Percentiles rank a stretch among this genome's conserved stretches.
Evolutionary conservation across 2,888 invertebrate genomes (phyloP).

Genomic region (Scelioninae gen. 1): DNA sequence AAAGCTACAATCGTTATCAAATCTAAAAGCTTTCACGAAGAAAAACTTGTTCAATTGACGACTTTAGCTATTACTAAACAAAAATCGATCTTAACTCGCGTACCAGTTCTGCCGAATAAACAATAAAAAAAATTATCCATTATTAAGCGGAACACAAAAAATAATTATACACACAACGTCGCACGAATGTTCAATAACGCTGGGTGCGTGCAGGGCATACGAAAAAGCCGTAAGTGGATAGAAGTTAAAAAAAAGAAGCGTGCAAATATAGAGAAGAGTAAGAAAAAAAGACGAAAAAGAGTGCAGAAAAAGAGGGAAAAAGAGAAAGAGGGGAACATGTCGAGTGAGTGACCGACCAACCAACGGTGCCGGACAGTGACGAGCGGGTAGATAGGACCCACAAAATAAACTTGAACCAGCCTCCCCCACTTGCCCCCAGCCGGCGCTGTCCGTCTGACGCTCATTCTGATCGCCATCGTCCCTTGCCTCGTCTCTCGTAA

Average conservation of each 20-base stretch:
- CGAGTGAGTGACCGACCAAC: constrained; percentile 67
- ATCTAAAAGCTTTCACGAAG: no score
- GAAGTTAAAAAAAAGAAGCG: constrained; percentile 61
- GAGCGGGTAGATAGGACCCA: constrained; percentile 80
- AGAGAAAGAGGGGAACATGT: constrained; percentile 59
- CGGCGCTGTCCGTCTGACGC: constrained; percentile 68
- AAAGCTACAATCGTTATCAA: no score
- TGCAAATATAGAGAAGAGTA: constrained; percentile 53
- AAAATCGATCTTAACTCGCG: not conserved
- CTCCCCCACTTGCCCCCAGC: constrained; percentile 64
- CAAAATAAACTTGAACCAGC: constrained; percentile 82
- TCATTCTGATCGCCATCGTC: constrained; percentile 72
- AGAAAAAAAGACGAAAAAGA: constrained; percentile 63
- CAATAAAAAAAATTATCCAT: constrained; percentile 10
- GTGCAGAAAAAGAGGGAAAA: constrained; percentile 19
- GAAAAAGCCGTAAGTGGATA: constrained; percentile 66
- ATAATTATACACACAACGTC: constrained; percentile 45
- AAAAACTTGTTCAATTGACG: no score
- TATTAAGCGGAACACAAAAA: constrained; percentile 42
- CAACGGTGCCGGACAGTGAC: constrained; percentile 80
- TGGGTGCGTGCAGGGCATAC: constrained; percentile 53
- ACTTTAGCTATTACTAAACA: not conserved
- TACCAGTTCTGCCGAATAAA: not conserved
- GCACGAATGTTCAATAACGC: constrained; percentile 61
- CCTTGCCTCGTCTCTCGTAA: constrained; percentile 54